phyloP scores from a whole-genome alignment of 2,888 invertebrate genomes.

The Rotaria macrura region DNA sequence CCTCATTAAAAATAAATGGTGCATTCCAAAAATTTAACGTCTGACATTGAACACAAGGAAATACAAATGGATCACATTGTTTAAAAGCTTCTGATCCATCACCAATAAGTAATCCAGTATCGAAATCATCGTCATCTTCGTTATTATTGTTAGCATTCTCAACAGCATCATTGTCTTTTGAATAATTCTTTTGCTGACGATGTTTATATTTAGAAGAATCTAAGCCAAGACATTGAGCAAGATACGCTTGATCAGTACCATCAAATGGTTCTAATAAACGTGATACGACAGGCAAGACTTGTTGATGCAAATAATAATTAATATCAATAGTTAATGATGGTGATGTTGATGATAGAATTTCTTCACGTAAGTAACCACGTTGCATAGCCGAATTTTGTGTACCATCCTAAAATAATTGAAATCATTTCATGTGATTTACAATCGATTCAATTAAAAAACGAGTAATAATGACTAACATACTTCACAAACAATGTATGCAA shows the following conservation, averaged over 20 bases:
- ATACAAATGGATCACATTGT: constrained; percentile 26
- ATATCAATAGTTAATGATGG: constrained; percentile 55
- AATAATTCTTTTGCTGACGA: background rate
- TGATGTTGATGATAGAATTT: constrained; percentile 57
- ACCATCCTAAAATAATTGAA: constrained; percentile 40
- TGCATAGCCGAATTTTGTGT: constrained; percentile 61
- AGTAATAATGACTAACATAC: no score
- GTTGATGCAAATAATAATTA: constrained; percentile 81
- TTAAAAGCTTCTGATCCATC: constrained; percentile 18
- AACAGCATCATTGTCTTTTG: background rate
- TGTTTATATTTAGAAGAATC: constrained; percentile 24
- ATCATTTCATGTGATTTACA: background rate
- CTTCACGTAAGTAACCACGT: constrained; percentile 83
- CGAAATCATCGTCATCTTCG: constrained; percentile 26
- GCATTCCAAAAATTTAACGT: constrained; percentile 28
- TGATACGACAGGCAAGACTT: constrained; percentile 87
- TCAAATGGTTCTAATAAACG: constrained; percentile 89
- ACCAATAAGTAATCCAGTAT: background rate
- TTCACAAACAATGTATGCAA: constrained; percentile 84
- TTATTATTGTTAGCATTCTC: background rate
- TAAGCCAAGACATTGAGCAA: constrained; percentile 74
- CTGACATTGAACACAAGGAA: constrained; percentile 25
- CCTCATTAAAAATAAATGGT: constrained; percentile 23
- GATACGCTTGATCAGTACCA: constrained; percentile 74
- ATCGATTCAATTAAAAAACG: background rate